phyloP scores from a whole-genome alignment of 2,113 vertebrate species.

The Sciurus niger region DNA sequence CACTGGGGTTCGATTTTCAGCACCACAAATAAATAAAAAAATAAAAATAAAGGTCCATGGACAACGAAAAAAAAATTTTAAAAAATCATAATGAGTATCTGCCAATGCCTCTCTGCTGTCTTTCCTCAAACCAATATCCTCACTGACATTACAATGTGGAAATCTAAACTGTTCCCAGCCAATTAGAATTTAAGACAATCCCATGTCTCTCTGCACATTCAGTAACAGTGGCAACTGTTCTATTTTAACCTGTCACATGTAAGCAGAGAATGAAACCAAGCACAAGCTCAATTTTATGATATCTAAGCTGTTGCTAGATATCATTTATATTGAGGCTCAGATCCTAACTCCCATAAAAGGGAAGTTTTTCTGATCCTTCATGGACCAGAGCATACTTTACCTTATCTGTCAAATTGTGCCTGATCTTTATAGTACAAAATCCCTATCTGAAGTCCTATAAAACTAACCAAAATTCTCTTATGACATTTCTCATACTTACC shows the following conservation, averaged over 20 bases:
- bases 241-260: slow-evolving; percentile 60
- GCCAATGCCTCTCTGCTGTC: slow-evolving; percentile 27
- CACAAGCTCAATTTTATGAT: slow-evolving; percentile 12
- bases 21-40: too few species aligned
- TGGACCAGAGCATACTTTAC: slow-evolving; percentile 40
- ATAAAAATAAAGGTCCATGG: too few species aligned
- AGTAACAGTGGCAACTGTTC: slow-evolving; percentile 60
- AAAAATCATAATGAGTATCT: slow-evolving; percentile 43
- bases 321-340: slow-evolving; percentile 41
- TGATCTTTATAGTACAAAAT: slow-evolving; percentile 41
- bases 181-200: slow-evolving; percentile 51
- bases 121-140: slow-evolving; percentile 25
- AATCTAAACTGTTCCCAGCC: slow-evolving; percentile 44
- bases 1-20: too few species aligned
- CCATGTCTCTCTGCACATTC: neutral
- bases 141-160: slow-evolving; percentile 32
- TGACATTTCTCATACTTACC: slow-evolving; percentile 26
- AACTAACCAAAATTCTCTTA: slow-evolving; percentile 22
- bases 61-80: too few species aligned
- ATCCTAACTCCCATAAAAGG: slow-evolving; percentile 59
- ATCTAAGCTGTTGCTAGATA: slow-evolving; percentile 55
- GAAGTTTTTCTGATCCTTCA: slow-evolving; percentile 59
- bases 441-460: neutral
- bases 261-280: slow-evolving; percentile 44
- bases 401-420: slow-evolving; percentile 44